phyloP scores from a whole-genome alignment of 2,113 vertebrate species.

The Okapia johnstoni region DNA sequence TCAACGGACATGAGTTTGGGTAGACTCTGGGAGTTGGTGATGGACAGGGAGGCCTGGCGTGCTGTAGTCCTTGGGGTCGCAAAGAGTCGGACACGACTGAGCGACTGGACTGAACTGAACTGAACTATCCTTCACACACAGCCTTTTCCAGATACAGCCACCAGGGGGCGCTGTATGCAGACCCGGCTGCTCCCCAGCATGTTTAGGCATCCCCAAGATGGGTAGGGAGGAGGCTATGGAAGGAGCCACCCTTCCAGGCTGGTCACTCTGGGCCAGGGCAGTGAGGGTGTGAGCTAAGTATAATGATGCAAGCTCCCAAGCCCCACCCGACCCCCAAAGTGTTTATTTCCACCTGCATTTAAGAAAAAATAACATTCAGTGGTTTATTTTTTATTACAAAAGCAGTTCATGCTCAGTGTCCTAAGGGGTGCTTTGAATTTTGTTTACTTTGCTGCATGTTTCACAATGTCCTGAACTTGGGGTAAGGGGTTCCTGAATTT shows the following conservation, averaged over 20 bases:
- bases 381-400: not conserved
- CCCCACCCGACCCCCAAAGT: not conserved
- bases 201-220: too few relatives aligned
- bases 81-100: accelerated
- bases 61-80: not conserved
- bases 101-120: not conserved
- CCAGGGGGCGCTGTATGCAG: constrained; percentile 29
- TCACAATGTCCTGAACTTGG: not conserved
- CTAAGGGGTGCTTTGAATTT: not conserved
- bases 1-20: not conserved
- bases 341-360: not conserved
- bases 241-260: not conserved
- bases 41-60: not conserved
- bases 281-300: not conserved
- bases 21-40: not conserved
- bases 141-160: constrained; percentile 18
- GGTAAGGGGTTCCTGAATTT: not conserved
- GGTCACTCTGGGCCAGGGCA: not conserved
- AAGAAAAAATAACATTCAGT: not conserved
- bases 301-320: too few relatives aligned
- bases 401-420: not conserved
- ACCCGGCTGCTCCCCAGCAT: accelerated
- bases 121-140: not conserved
- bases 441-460: not conserved
- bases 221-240: not conserved